Evolutionary conservation across 1,140 invertebrate species (phyloP), one percentile per base, ranked within the genome.

Genomic region (Telenomus remus): DNA sequence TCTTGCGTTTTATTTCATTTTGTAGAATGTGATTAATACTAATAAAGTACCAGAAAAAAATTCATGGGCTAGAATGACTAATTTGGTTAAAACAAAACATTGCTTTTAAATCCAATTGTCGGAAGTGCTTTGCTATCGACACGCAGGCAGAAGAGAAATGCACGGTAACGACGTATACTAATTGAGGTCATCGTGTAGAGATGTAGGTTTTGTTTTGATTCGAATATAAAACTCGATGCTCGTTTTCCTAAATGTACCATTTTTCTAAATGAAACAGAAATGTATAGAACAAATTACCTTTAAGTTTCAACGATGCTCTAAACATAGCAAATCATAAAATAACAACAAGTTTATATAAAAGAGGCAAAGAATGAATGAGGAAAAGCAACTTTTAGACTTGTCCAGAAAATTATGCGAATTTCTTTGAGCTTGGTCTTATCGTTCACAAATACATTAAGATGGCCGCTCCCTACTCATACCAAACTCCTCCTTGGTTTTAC

Each of bases 151-250:
- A 70, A 81, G 19, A 27, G 19, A 27, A 27, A 27, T 6, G 71
- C 74, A 78, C 72, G 78, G 75, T 80, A 81, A 80, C 79, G 75
- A 80, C 78, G 64, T 68, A 81, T 64, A 61, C 78, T 83, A 84
- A 85, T 84, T 83, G 83, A 70, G 63, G 49, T 72, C 61, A 46
- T 82, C 69, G 56, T 53, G 77, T 76, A 76, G 73, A 27, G 19
- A 27, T 27, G 83, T 80, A 70, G 78, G 80, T 82, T 83, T 79
- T 80, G 83, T 79, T 84, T 79, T 81, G 83, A 85, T 83, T 82
- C 83, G 82, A 59, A 60, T 51, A 48, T 42, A 44, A 59, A 46
- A 33, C 50, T 76, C 68, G 56, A 68, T 59, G 71, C 63, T 69
- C 66, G 54, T 65, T 65, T 16, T n/a, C n/a, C n/a, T n/a, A n/a